These are phyloP conservation scores for Heterohyrax brucei DNA, from an alignment of 2,797 vertebrate species.

Conservation along the genomic window DNA sequence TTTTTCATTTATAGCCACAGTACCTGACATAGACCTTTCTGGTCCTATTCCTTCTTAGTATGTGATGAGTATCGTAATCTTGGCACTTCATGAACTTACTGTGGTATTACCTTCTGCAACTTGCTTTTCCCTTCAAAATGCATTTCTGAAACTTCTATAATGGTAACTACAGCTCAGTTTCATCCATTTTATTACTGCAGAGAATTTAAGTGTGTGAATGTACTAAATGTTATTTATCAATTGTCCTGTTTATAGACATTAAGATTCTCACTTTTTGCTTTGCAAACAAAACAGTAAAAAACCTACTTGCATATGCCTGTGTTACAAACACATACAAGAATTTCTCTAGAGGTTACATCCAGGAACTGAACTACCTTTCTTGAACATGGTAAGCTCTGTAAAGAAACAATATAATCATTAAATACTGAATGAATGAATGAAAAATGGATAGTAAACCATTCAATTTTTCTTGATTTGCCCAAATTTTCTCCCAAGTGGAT, in stretches of 20 bases:
- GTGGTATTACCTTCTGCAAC: neutral
- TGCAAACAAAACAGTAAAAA: conserved; percentile 37
- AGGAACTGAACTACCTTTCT: conserved; percentile 5
- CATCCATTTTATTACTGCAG: neutral
- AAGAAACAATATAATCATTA: neutral
- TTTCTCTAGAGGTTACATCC: neutral
- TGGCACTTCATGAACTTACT: neutral
- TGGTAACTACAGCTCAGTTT: neutral
- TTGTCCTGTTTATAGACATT: neutral
- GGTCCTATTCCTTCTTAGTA: neutral
- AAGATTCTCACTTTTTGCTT: neutral
- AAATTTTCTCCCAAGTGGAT: conserved; percentile 25
- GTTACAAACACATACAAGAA: conserved; percentile 31
- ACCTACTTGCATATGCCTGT: neutral
- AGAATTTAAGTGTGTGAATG: conserved; percentile 14
- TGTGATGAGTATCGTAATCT: neutral
- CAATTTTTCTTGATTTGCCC: neutral
- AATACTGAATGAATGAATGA: conserved; percentile 37
- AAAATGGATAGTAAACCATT: neutral
- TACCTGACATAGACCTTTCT: neutral
- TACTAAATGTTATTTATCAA: neutral
- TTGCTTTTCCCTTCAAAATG: neutral
- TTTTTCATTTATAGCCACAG: neutral
- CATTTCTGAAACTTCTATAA: conserved; percentile 12
- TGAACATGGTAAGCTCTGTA: neutral